Conservation (phyloP, 2,113 vertebrate genomes). For the Hippoglossus stenolepis region DNA sequence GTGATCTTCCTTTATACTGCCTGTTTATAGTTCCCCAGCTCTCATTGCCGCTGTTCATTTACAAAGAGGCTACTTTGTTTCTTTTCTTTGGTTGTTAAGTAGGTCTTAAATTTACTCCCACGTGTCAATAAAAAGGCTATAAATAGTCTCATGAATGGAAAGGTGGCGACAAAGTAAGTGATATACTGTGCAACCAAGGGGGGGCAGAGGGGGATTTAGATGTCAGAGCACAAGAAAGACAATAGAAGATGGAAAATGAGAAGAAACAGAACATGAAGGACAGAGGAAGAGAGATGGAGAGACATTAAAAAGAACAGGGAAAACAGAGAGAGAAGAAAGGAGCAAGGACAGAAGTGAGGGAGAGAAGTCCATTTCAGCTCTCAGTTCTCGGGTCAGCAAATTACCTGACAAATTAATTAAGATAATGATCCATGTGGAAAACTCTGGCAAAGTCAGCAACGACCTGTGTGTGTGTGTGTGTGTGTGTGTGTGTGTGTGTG, state of each 20-base stretch:
- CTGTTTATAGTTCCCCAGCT: not conserved
- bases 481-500: conserved; percentile 4
- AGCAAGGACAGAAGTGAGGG: not conserved
- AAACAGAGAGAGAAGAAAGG: not conserved
- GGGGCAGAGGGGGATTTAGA: not conserved
- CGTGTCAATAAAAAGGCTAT: conserved; percentile 22
- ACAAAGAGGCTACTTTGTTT: conserved; percentile 5
- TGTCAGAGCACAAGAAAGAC: not conserved
- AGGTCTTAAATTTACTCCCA: conserved; percentile 18
- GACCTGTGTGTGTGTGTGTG: not conserved
- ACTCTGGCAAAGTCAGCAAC: conserved; percentile 32
- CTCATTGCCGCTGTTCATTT: conserved; percentile 10
- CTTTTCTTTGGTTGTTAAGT: conserved; percentile 1
- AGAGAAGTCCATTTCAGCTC: conserved; percentile 44
- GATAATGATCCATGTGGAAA: conserved; percentile 69
- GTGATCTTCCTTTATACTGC: not conserved
- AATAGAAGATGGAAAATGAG: not conserved
- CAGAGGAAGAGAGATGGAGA: not conserved
- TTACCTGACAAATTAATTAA: conserved; percentile 71
- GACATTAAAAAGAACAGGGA: not conserved
- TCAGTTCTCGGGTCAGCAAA: conserved; percentile 46
- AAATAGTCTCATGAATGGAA: not conserved
- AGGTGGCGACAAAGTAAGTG: not conserved
- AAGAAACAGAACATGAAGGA: conserved; percentile 1
- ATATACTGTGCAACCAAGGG: not conserved